Base-by-base conservation (phyloP, 2,888 invertebrate genomes). In the Trichopoda pennipes region DNA sequence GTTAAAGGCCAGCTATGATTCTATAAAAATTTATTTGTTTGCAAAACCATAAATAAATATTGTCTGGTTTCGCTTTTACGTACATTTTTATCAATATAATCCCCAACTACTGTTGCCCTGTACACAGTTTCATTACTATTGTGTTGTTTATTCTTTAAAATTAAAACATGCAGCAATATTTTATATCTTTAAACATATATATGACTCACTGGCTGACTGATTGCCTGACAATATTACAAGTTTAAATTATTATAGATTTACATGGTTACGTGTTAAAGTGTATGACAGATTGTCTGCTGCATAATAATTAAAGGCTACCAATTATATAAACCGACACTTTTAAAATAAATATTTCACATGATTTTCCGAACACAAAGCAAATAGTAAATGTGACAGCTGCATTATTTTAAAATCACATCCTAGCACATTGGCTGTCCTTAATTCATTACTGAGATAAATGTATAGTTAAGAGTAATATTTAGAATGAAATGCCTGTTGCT, bases 1-100 rank as follows among this genome's bases (percentile, higher is more conserved):
- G n/a, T 49, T 47, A 35, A 3, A 64, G 23, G 38, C 12, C 16
- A 44, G 6, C 1, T 16, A 51, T 35, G 35, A 53, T 28, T 28
- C 17, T 51, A 19, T 53, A 38, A 35, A 38, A 58, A 49, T 42
- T 12, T 63, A 32, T 64, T 42, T 73, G 23, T 58, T 55, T 21
- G 7, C 6, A 8, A 47, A 64, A 28, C 64, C 47, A 74, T 64
- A 58, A 64, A 74, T 56, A 56, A 64, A 64, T 56, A 49, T 56
- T 44, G 61, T 55, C 35, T 63, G 28, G 16, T 44, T 44, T 61
- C 28, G 61, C 23, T 42, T 64, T 56, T 14, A 49, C 16, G 16
- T 12, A 12, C n/a, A 14, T 56, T 38, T 58, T 66, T 38, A 9
- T 10, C 10, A 12, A 16, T 28, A 23, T 51, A 53, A 42, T 42